A percentile compares a stretch with the other conserved stretches of the same genome.
Conservation (phyloP, 2,113 vertebrate species). For the Uria lomvia region DNA sequence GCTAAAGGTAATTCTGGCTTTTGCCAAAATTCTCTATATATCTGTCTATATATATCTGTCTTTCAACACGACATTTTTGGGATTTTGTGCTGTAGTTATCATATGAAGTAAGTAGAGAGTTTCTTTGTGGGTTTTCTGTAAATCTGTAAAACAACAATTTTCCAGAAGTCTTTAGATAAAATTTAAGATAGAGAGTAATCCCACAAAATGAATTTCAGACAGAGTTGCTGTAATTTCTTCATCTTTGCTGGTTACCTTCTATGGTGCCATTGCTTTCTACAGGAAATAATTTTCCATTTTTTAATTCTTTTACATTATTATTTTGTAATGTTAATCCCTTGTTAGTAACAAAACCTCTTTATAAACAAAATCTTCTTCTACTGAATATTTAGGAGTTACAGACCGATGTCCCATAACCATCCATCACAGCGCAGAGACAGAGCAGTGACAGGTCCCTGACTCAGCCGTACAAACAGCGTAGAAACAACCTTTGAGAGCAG, state of each 20-base stretch:
- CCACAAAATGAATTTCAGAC: background rate
- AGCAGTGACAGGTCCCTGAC: background rate
- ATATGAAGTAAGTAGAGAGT: background rate
- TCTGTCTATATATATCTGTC: too few species aligned
- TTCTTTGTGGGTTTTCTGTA: background rate
- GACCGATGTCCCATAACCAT: background rate
- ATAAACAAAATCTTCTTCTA: background rate
- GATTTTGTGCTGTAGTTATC: background rate
- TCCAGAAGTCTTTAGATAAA: background rate
- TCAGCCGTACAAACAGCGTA: background rate
- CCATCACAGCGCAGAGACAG: background rate
- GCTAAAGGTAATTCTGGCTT: background rate
- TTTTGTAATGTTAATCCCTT: background rate
- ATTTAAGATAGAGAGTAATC: background rate
- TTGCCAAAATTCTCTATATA: background rate
- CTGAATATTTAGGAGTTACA: background rate
- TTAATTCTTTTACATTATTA: background rate
- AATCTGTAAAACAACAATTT: background rate
- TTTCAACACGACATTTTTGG: background rate
- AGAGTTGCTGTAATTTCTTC: background rate
- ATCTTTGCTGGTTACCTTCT: background rate
- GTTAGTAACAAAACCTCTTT: background rate
- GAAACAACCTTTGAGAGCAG: background rate
- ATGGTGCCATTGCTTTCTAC: background rate
- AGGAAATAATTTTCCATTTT: background rate